These are phyloP conservation scores for Sander vitreus DNA, from an alignment of 2,113 vertebrate genomes.

Conservation along the genomic window DNA sequence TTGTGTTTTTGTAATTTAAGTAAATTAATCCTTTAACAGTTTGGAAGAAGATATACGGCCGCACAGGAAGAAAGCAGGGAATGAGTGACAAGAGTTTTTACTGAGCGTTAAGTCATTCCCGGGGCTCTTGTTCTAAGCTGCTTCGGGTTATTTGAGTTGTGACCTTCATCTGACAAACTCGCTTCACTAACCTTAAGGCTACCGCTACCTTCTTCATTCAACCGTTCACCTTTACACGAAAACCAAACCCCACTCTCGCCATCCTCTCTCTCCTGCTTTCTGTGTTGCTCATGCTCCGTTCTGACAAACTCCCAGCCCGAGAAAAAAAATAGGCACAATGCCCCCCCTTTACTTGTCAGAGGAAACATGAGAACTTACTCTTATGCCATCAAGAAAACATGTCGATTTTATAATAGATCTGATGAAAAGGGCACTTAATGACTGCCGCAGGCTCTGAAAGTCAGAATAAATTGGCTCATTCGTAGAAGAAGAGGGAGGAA, in stretches of 20 bases:
- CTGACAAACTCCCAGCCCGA: slow-evolving; percentile 16
- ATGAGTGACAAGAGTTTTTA: background rate
- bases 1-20: background rate
- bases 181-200: slow-evolving; percentile 45
- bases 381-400: slow-evolving; percentile 65
- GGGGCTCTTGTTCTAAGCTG: slow-evolving; percentile 11
- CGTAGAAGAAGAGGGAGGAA: background rate
- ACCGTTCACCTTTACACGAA: slow-evolving; percentile 48
- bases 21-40: background rate
- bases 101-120: background rate
- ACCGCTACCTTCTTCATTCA: slow-evolving; percentile 46
- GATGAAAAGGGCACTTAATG: slow-evolving; percentile 37
- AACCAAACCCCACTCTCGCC: slow-evolving; percentile 16
- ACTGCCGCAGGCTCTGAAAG: slow-evolving; percentile 25
- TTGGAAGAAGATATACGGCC: background rate
- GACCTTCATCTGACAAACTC: slow-evolving; percentile 48
- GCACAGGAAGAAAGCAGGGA: background rate
- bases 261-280: slow-evolving; percentile 15
- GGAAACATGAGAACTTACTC: slow-evolving; percentile 73
- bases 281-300: background rate
- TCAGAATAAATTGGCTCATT: slow-evolving; percentile 11
- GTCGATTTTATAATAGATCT: slow-evolving; percentile 50
- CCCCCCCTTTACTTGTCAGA: slow-evolving; percentile 48
- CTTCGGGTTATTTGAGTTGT: slow-evolving; percentile 39
- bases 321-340: slow-evolving; percentile 5